A percentile compares a stretch with the other conserved stretches of the same genome.
phyloP scores from a whole-genome alignment of 1,140 invertebrate genomes.

The Drosophila eugracilis region DNA sequence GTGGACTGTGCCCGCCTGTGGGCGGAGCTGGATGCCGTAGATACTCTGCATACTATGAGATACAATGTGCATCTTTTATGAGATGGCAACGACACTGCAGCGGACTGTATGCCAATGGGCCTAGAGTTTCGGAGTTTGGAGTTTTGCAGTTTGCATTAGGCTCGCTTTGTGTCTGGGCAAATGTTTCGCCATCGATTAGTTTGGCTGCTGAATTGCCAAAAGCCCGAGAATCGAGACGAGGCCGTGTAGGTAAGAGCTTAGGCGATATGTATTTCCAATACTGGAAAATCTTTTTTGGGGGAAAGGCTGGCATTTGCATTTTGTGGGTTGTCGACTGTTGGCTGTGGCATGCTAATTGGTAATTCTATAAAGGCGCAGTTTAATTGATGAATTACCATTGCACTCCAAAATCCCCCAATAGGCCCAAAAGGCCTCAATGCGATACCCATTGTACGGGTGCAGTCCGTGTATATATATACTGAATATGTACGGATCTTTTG shows the following conservation, averaged over 20 bases:
- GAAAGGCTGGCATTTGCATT: conserved; percentile 67
- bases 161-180: conserved; percentile 77
- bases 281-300: conserved; percentile 38
- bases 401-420: conserved; percentile 32
- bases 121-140: conserved; percentile 24
- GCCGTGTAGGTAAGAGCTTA: conserved; percentile 50
- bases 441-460: conserved; percentile 14
- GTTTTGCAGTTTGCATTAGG: conserved; percentile 35
- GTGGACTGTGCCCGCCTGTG: neutral
- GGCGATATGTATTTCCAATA: conserved; percentile 27
- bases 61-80: conserved; percentile 78
- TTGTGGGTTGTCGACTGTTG: conserved; percentile 24
- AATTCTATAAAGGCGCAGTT: conserved; percentile 66
- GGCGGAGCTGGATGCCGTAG: conserved; percentile 4
- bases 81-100: conserved; percentile 49
- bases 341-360: conserved; percentile 49
- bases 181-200: conserved; percentile 80
- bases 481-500: conserved; percentile 47
- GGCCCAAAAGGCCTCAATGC: conserved; percentile 32
- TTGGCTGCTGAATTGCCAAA: conserved; percentile 70
- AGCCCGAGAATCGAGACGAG: conserved; percentile 37
- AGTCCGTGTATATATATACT: neutral
- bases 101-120: conserved; percentile 16
- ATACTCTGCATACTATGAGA: conserved; percentile 52
- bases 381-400: conserved; percentile 79